Base-by-base conservation (phyloP, 2,888 invertebrate species). In the Empis stercorea region DNA sequence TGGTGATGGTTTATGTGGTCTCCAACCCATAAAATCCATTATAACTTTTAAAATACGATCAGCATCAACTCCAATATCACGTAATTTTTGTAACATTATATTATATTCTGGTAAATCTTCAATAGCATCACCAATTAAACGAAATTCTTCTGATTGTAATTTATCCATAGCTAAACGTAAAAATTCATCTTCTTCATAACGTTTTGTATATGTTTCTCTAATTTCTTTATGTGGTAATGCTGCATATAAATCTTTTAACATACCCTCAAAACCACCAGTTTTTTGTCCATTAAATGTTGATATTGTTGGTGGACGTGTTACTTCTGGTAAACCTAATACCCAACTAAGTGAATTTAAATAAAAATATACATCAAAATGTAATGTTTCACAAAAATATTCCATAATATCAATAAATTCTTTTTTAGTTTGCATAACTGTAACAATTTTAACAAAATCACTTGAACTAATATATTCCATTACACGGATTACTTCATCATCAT, bases 331-430 rank as follows among this genome's bases (percentile, higher is more conserved):
- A 16, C 44, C 43, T 14, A 53, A 42, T 2, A 53, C 11, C 27
- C 37, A 48, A 13, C 51, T 51, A 15, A 52, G 36, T 13, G 50
- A 38, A 34, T 53, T 53, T 14, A 53, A 27, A 38, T 53, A 53
- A 23, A 41, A 49, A 40, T 52, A 53, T 1, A 39, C 48, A 30
- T 53, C 51, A 41, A 52, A 51, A 38, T 48, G 41, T 13, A 50
- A 36, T 15, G 52, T 46, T 14, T 48, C 43, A 30, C 53, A 53
- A 2, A 53, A 37, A 43, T 46, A 53, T 23, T 48, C 45, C 37
- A 52, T 44, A 13, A 51, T 36, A 7, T 49, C 44, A 36, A 36
- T 46, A 27, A 45, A 52, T 48, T 50, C 52, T 3, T 7, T 30
- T n/a, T 30, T 30, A 40, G 49, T 52, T 27, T 53, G 48, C 52